phyloP scores from a whole-genome alignment of 2,113 vertebrate genomes.

The Lophius piscatorius region DNA sequence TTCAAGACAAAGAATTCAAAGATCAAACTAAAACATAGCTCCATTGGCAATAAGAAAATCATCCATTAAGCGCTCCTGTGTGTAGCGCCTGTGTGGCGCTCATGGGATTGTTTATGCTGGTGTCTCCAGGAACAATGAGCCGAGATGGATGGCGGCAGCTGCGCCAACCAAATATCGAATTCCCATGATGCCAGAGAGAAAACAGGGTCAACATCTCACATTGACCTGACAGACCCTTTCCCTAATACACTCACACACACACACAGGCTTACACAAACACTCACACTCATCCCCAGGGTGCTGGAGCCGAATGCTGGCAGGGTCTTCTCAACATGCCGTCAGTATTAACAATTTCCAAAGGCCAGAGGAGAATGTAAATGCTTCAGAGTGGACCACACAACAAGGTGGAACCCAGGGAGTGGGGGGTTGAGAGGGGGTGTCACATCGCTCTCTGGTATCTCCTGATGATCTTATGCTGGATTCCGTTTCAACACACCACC shows the following conservation, averaged over 20 bases:
- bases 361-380: constrained; percentile 40
- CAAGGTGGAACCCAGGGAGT: constrained; percentile 22
- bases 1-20: background rate
- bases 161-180: constrained; percentile 53
- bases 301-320: constrained; percentile 39
- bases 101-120: constrained; percentile 49
- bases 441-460: constrained; percentile 41
- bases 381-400: constrained; percentile 72
- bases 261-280: constrained; percentile 10
- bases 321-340: constrained; percentile 54
- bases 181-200: constrained; percentile 61
- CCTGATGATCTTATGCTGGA: constrained; percentile 33
- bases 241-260: constrained; percentile 21
- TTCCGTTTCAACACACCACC: constrained; percentile 65
- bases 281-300: constrained; percentile 17
- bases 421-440: constrained; percentile 30
- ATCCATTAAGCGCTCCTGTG: background rate
- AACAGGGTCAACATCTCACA: constrained; percentile 58
- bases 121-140: constrained; percentile 42
- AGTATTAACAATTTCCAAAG: constrained; percentile 62
- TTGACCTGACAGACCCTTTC: constrained; percentile 51
- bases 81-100: constrained; percentile 4
- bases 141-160: constrained; percentile 69
- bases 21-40: background rate
- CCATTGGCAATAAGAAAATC: background rate